Percentiles rank a stretch among this genome's conserved stretches.
These are phyloP conservation scores for Alethe castanea DNA, from an alignment of 2,113 vertebrate genomes.

Conservation along the genomic window DNA sequence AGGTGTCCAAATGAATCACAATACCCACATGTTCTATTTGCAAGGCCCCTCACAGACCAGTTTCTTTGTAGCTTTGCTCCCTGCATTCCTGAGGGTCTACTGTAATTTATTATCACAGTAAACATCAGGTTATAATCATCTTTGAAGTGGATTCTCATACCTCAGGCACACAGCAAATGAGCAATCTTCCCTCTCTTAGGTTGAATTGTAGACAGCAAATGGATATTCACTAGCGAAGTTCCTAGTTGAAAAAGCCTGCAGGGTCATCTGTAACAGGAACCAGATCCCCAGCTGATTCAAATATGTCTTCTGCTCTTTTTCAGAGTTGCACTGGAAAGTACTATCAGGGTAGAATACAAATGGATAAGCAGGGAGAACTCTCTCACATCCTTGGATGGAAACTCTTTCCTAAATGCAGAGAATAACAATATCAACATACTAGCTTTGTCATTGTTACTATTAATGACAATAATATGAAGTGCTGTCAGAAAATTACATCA, in stretches of 20 bases:
- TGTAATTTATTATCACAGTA: constrained; percentile 9
- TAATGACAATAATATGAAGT: background rate
- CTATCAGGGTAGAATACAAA: background rate
- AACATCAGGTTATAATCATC: constrained; percentile 12
- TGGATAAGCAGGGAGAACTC: background rate
- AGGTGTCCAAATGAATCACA: background rate
- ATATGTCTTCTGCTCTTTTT: background rate
- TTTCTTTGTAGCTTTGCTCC: background rate
- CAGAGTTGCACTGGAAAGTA: background rate
- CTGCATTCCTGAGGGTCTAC: background rate
- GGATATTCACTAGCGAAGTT: background rate
- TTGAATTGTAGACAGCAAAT: background rate
- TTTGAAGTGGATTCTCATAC: background rate
- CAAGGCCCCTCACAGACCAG: background rate
- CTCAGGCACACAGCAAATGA: background rate
- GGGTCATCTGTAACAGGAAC: background rate
- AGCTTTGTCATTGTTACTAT: background rate
- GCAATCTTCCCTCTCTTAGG: background rate
- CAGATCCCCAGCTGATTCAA: background rate
- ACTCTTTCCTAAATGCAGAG: background rate
- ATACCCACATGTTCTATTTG: background rate
- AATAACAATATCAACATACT: background rate
- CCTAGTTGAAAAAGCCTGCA: background rate
- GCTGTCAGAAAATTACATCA: background rate
- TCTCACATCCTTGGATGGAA: background rate